Percentiles rank a stretch among this genome's conserved stretches.
Evolutionary conservation across 2,797 vertebrate genomes (phyloP).

Genomic region (Sciurus carolinensis): DNA sequence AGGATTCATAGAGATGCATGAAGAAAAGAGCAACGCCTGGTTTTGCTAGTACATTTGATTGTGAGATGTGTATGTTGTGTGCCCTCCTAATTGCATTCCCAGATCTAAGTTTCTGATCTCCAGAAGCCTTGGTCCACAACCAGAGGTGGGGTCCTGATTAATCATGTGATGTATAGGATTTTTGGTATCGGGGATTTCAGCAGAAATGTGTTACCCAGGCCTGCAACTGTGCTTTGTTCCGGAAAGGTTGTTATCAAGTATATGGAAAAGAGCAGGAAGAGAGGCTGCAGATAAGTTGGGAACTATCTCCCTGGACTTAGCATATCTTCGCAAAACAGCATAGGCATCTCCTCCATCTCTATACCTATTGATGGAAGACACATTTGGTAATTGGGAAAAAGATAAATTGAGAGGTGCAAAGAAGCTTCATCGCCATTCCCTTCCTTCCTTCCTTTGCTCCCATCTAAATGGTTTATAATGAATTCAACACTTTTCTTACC

Average conservation of each 20-base stretch:
- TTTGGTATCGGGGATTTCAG: neutral
- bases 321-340: neutral
- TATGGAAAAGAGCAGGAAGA: neutral
- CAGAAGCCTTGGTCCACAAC: neutral
- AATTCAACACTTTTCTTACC: neutral
- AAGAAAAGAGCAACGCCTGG: neutral
- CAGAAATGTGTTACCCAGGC: neutral
- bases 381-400: too few relatives aligned
- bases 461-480: neutral
- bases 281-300: too few relatives aligned
- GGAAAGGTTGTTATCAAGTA: neutral
- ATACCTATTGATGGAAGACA: neutral
- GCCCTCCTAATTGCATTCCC: neutral
- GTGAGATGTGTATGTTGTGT: rapidly evolving
- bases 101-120: neutral
- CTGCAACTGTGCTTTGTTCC: neutral
- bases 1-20: neutral
- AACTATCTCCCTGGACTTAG: neutral
- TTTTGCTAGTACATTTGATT: neutral
- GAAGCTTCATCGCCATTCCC: neutral
- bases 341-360: rapidly evolving
- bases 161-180: neutral
- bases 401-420: neutral
- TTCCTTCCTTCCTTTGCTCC: neutral
- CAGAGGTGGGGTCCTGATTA: neutral